Conservation (phyloP, 2,888 invertebrate species). For the Clostera curtula region DNA sequence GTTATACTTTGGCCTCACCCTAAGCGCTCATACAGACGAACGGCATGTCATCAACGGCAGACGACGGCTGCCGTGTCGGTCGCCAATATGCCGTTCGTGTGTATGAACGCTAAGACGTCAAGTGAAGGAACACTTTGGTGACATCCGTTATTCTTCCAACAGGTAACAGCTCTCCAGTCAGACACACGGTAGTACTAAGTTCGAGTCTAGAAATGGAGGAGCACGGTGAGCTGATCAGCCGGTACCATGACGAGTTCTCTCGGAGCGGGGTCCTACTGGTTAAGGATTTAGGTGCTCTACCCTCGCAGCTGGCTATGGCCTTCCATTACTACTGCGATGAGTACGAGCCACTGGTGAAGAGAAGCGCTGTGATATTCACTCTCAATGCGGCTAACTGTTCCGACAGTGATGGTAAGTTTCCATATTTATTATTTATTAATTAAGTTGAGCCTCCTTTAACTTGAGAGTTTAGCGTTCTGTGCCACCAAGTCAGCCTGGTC, state of each 20-base stretch:
- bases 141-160: slow-evolving; percentile 30
- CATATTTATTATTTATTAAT: not conserved
- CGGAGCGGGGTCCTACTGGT: slow-evolving; percentile 56
- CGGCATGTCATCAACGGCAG: no score
- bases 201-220: slow-evolving; percentile 36
- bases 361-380: slow-evolving; percentile 63
- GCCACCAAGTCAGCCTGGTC: no score
- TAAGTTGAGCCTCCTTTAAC: no score
- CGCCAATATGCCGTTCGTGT: no score
- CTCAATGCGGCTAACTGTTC: slow-evolving; percentile 50
- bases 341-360: slow-evolving; percentile 56
- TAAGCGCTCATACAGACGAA: no score
- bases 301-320: slow-evolving; percentile 59
- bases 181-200: slow-evolving; percentile 41
- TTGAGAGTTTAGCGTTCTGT: no score
- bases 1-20: no score
- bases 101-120: no score
- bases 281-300: slow-evolving; percentile 46
- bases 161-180: slow-evolving; percentile 35
- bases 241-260: slow-evolving; percentile 39
- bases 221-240: slow-evolving; percentile 46
- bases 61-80: no score
- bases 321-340: slow-evolving; percentile 71
- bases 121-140: no score
- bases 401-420: slow-evolving; percentile 29